A percentile compares a stretch with the other conserved stretches of the same genome.
Evolutionary conservation across 2,113 vertebrate genomes (phyloP).

Genomic region (Cochlearius cochlearius): DNA sequence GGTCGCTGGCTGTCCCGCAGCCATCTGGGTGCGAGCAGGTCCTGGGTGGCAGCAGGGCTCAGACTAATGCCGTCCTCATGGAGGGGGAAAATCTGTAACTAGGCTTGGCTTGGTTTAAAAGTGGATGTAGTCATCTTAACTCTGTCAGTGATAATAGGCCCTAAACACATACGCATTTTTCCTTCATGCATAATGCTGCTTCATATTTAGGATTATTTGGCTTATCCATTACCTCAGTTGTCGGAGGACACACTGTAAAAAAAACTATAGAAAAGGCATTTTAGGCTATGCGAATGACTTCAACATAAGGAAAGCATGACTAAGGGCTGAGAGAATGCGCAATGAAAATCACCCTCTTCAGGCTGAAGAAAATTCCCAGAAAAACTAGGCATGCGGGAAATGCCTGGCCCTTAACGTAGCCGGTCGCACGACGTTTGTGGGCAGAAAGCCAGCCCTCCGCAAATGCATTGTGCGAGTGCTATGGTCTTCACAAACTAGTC

Average conservation of each 20-base stretch:
- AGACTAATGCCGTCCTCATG: neutral
- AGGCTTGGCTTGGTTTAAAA: slow-evolving; percentile 13
- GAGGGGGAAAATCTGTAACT: neutral
- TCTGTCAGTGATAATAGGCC: neutral
- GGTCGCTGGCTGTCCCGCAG: rapidly evolving
- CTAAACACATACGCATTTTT: neutral
- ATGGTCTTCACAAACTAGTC: neutral
- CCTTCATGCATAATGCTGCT: slow-evolving; percentile 25
- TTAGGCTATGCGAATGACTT: slow-evolving; percentile 54
- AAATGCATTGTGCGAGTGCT: slow-evolving; percentile 9
- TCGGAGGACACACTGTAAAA: slow-evolving; percentile 54
- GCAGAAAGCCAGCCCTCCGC: slow-evolving; percentile 52
- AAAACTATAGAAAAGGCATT: slow-evolving; percentile 46
- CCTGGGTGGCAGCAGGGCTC: neutral
- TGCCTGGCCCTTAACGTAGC: slow-evolving; percentile 61
- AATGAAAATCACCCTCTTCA: slow-evolving; percentile 53
- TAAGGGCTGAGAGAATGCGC: slow-evolving; percentile 68
- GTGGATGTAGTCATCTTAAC: neutral
- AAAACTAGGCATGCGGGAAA: slow-evolving; percentile 71
- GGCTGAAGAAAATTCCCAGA: slow-evolving; percentile 77
- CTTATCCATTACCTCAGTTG: slow-evolving; percentile 63
- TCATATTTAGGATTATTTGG: slow-evolving; percentile 54
- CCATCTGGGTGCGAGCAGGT: neutral
- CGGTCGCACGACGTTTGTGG: neutral
- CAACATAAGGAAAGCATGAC: slow-evolving; percentile 74